Evolutionary conservation across 2,797 vertebrate genomes (phyloP), one percentile per base, ranked within the genome.

Genomic region (Bryconaethiops microstoma): DNA sequence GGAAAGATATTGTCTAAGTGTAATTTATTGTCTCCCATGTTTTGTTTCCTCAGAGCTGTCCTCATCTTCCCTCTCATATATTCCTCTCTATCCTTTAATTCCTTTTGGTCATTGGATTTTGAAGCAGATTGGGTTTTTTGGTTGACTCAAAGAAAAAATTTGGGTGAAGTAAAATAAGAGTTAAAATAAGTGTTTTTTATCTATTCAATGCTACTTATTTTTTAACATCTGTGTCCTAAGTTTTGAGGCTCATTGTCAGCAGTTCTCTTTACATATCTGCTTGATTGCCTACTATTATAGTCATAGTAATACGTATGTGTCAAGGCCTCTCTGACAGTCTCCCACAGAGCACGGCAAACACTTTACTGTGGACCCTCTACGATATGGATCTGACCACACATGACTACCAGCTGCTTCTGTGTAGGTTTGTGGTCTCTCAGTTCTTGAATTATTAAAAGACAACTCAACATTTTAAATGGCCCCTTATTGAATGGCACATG

Each of bases 361-460:
- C 7, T 35, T 54, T 25, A 63, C 21, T 52, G 50, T 21, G n/a
- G 10, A 29, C n/a, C 35, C 17, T 59, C 39, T 55, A n/a, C 23
- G 60, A 45, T 10, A 35, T n/a, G 39, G 39, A 42, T 68, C n/a
- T 59, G 54, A 8, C 16, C 39, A 63, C 48, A 70, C 16, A 39
- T 40, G 29, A 40, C 63, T 35, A 35, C 63, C 16, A 54, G 67
- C 54, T 35, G 67, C 40, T 68, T 69, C 57, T 74, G 76, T 83
- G 68, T 65, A 39, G 42, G 59, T 59, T 59, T 83, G 50, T 25
- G 75, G 74, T 72, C 65, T 78, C 55, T 69, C 68, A 48, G 81
- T 77, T 48, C 40, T 62, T 87, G 71, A 87, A 87, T 87, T 82
- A 87, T 87, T 84, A 68, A 85, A 72, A 45, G 79, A 23, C 62